Evolutionary conservation across 1,140 invertebrate species (phyloP).

Genomic region (Chrysopa pallens): DNA sequence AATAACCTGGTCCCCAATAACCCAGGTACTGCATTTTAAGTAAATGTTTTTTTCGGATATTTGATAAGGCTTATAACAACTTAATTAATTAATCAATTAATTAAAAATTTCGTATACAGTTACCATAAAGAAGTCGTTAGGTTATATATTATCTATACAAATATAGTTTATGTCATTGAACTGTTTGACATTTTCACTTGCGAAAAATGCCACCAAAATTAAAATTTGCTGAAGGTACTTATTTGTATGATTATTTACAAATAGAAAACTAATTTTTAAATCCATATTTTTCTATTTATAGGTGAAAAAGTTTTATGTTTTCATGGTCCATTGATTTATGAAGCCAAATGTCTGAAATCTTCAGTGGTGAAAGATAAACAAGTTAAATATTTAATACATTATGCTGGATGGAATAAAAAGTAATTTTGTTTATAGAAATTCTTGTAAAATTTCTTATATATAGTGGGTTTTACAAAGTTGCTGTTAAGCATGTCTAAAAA

Average conservation of each 20-base stretch:
- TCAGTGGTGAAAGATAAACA: constrained; percentile 68
- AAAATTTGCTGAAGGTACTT: constrained; percentile 43
- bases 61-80: no score
- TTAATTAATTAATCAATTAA: no score
- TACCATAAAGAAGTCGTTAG: no score
- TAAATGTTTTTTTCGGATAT: no score
- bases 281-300: constrained; percentile 20
- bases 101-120: no score
- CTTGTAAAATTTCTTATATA: not conserved
- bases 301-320: constrained; percentile 93
- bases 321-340: constrained; percentile 86
- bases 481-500: no score
- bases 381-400: constrained; percentile 86
- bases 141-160: no score
- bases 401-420: constrained; percentile 97
- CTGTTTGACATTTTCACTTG: no score
- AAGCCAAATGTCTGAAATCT: constrained; percentile 85
- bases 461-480: no score
- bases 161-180: no score
- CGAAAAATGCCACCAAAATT: constrained; percentile 28
- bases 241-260: constrained; percentile 2
- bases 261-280: not conserved
- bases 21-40: no score
- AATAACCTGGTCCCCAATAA: no score
- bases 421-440: constrained; percentile 23